Base-by-base conservation (phyloP, 2,113 vertebrate species). In the Aplodontia rufa region DNA sequence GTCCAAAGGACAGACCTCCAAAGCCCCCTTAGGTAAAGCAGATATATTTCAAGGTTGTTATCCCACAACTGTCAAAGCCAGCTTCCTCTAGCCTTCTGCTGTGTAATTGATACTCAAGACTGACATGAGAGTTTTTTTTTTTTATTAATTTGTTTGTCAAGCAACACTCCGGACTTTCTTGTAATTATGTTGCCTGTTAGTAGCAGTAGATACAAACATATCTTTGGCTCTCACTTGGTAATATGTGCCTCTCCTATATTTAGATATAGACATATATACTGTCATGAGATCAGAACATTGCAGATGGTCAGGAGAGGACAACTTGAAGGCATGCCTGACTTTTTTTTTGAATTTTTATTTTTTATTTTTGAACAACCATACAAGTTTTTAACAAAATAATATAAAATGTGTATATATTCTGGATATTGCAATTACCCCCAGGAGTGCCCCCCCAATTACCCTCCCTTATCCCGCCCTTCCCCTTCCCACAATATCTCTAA, bases 11-110 rank as follows among this genome's bases (percentile, higher is more conserved):
- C 22, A 24, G 69, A 92, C 88, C 40, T 97, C 62, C 58, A 90
- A 95, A 96, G 58, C 14, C 75, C 82, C 30, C 19, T 93, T 47
- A 69, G 6, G 2, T 86, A 91, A 91, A 80, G 37, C 3, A 93
- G 91, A 93, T 91, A 97, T 96, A 96, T 97, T 96, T 98, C 96
- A 97, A 78, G 96, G 93, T 91, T 94, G 95, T 97, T 97, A 97
- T 83, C 92, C 66, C 72, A 55, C 82, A 81, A 53, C 78, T 96
- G 97, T 91, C 97, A 97, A 80, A 69, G 14, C 35, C 92, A 96
- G 91, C 40, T 74, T 96, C 92, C 80, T 53, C 76, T 84, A 75
- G 82, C 68, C 87, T 93, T 96, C 94, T 83, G 40, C 79, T 88
- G 9, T 66, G 64, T 84, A 96, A 97, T 97, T 97, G 95, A 95